Percentiles rank a stretch among this genome's conserved stretches.
Conservation (phyloP, 2,113 vertebrate genomes). For the Heliornis fulica region DNA sequence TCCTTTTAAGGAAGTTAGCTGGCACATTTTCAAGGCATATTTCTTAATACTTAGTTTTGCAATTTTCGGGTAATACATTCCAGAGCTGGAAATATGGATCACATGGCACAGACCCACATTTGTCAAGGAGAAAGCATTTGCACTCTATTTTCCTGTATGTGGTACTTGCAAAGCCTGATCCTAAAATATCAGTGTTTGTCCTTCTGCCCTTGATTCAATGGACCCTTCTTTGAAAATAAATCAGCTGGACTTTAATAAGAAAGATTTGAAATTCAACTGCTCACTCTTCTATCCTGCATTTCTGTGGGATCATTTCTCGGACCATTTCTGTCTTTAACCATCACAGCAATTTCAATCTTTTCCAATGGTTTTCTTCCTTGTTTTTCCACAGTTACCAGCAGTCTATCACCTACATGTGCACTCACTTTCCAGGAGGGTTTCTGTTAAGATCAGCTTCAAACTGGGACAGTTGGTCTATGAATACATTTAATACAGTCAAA, state of each 20-base stretch:
- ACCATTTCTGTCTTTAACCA: not conserved
- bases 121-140: not conserved
- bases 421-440: not conserved
- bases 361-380: not conserved
- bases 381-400: not conserved
- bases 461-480: not conserved
- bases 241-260: not conserved
- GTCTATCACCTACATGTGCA: not conserved
- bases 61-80: not conserved
- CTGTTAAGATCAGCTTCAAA: not conserved
- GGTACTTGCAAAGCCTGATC: not conserved
- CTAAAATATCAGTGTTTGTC: not conserved
- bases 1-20: conserved; percentile 16
- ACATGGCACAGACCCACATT: not conserved
- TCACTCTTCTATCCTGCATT: too few relatives aligned
- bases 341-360: not conserved
- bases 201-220: not conserved
- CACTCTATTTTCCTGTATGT: not conserved
- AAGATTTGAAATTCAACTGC: not conserved
- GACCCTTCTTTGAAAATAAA: not conserved
- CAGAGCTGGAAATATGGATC: not conserved
- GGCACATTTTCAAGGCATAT: not conserved
- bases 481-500: not conserved
- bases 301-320: too few relatives aligned
- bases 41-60: conserved; percentile 23